Evolutionary conservation across 2,888 invertebrate genomes (phyloP).

Genomic region (Phoenoteleia sp.): DNA sequence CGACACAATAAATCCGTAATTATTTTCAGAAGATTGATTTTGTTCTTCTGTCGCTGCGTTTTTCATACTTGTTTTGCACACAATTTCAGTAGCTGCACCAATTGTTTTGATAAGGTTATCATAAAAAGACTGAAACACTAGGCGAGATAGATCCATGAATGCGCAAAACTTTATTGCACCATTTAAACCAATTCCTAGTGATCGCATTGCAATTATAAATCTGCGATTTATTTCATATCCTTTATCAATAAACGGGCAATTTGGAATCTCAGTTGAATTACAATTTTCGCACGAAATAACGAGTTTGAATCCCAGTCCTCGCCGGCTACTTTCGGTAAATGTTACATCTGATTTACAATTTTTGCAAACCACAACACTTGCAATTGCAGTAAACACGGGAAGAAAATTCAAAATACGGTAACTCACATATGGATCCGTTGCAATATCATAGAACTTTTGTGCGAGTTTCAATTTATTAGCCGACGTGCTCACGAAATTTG

Average conservation of each 20-base stretch:
- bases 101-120: conserved; percentile 44
- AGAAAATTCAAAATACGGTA: conserved; percentile 58
- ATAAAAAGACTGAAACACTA: conserved; percentile 73
- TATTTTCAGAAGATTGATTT: conserved; percentile 12
- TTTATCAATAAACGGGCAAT: conserved; percentile 11
- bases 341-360: not conserved
- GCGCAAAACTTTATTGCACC: not conserved
- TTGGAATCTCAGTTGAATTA: conserved; percentile 7
- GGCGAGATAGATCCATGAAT: conserved; percentile 64
- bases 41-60: conserved; percentile 41
- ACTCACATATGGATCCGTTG: conserved; percentile 61
- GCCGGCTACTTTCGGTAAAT: not conserved
- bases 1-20: conserved; percentile 48
- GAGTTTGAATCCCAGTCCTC: not conserved
- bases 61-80: conserved; percentile 41
- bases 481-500: conserved; percentile 51
- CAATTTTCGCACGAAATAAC: conserved; percentile 1
- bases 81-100: conserved; percentile 12
- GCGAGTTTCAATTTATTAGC: conserved; percentile 62
- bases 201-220: not conserved
- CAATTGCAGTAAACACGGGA: not conserved
- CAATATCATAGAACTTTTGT: conserved; percentile 55
- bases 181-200: not conserved
- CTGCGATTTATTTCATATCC: not conserved
- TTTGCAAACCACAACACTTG: not conserved